These are phyloP conservation scores for Axis porcinus DNA, from an alignment of 2,113 vertebrate genomes.

Conservation along the genomic window DNA sequence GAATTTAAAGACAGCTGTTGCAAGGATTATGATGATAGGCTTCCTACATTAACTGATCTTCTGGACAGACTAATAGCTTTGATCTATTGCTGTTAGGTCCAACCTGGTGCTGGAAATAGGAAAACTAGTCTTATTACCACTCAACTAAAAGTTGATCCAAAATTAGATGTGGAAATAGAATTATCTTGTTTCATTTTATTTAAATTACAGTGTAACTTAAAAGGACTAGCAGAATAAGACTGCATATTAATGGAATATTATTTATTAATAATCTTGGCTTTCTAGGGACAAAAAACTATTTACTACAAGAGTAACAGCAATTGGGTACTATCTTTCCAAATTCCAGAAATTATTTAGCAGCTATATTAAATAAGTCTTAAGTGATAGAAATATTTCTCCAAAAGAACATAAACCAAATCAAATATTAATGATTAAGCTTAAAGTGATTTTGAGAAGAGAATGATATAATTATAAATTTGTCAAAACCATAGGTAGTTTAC, in stretches of 20 bases:
- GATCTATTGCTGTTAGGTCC: conserved; percentile 3
- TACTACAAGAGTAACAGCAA: neutral
- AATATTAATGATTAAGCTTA: neutral
- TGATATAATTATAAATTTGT: neutral
- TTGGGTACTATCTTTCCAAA: neutral
- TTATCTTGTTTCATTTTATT: neutral
- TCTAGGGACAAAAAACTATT: neutral
- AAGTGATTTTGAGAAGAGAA: neutral
- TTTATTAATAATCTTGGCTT: conserved; percentile 1
- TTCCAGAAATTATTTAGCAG: neutral
- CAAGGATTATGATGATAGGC: conserved; percentile 8
- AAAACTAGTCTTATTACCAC: neutral
- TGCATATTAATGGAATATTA: neutral
- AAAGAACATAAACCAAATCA: neutral
- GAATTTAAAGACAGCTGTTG: conserved; percentile 52
- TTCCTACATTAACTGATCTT: conserved; percentile 14
- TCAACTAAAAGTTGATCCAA: neutral
- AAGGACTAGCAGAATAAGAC: neutral
- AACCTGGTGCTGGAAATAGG: neutral
- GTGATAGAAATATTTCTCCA: neutral
- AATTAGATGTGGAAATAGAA: neutral
- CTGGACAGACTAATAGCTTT: neutral
- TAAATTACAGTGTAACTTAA: neutral
- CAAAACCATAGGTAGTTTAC: neutral
- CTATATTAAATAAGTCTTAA: neutral